Conservation (phyloP, 2,113 vertebrate species). For the Thamnaconus septentrionalis region DNA sequence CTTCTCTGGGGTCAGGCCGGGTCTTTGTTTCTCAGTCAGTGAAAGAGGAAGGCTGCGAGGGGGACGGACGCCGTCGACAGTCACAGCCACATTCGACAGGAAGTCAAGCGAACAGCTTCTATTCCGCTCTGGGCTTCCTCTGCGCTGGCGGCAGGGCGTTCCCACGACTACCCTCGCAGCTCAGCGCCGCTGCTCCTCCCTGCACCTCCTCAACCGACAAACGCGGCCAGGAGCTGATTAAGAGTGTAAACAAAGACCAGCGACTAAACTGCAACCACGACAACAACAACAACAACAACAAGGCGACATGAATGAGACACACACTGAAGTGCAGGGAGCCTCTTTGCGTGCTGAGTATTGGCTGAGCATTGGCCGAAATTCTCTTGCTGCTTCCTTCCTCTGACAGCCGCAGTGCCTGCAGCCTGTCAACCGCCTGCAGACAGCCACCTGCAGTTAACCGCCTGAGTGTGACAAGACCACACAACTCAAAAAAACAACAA, state of each 20-base stretch:
- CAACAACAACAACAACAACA: no score
- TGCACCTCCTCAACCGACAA: no score
- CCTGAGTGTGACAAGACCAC: constrained; percentile 33
- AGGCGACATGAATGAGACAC: neutral
- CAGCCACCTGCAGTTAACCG: constrained; percentile 27
- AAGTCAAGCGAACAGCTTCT: constrained; percentile 23
- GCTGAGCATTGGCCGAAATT: no score
- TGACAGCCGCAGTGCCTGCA: neutral
- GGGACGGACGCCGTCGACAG: neutral
- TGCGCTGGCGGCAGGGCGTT: constrained; percentile 31
- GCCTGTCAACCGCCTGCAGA: constrained; percentile 3
- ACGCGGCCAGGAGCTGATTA: no score
- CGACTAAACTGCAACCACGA: neutral
- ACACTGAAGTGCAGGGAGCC: no score
- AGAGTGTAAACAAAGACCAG: neutral
- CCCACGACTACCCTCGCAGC: constrained; percentile 48
- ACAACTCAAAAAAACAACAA: constrained; percentile 16
- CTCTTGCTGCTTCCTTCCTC: constrained; percentile 55
- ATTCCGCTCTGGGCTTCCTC: constrained; percentile 8
- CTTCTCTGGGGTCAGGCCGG: no score
- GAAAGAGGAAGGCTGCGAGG: neutral
- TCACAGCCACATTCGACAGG: constrained; percentile 27
- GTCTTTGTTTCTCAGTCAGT: no score
- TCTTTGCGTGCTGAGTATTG: no score
- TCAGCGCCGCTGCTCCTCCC: neutral